phyloP scores from a whole-genome alignment of 2,113 vertebrate genomes.

The Martes martes region DNA sequence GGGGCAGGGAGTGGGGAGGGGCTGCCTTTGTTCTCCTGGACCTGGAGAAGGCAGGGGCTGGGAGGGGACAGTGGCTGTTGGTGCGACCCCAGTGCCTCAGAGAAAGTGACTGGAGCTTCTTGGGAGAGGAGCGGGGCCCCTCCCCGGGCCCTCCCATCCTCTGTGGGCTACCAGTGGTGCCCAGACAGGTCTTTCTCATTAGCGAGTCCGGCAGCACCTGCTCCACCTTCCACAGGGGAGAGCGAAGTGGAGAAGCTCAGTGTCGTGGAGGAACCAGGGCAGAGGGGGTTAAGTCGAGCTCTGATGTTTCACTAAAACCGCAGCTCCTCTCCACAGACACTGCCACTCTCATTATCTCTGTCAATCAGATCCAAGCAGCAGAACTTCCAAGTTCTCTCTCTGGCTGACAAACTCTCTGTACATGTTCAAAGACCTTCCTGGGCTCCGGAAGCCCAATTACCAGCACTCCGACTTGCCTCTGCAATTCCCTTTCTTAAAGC shows the following conservation, averaged over 20 bases:
- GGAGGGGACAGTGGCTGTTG: too few relatives aligned
- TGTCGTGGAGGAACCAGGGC: constrained; percentile 60
- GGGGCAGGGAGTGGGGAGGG: not conserved
- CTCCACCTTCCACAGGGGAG: constrained; percentile 16
- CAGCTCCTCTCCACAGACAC: constrained; percentile 79
- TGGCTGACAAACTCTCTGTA: constrained; percentile 83
- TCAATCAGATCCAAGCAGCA: constrained; percentile 76
- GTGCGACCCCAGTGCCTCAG: not conserved
- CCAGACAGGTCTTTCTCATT: not conserved
- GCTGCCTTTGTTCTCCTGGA: not conserved
- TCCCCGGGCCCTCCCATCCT: not conserved
- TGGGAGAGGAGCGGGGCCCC: not conserved
- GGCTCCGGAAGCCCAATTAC: constrained; percentile 87
- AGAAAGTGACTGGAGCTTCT: not conserved
- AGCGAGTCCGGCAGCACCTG: not conserved
- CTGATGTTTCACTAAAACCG: constrained; percentile 77
- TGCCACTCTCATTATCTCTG: constrained; percentile 85
- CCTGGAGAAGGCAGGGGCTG: not conserved
- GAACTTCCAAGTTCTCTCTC: constrained; percentile 82
- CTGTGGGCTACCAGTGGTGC: not conserved
- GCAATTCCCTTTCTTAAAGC: constrained; percentile 78
- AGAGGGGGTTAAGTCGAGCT: constrained; percentile 83
- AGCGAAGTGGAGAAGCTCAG: constrained; percentile 55
- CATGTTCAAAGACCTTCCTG: constrained; percentile 85
- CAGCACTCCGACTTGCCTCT: constrained; percentile 83